phyloP scores from a whole-genome alignment of 1,140 invertebrate species.

The Drosophila kikkawai region DNA sequence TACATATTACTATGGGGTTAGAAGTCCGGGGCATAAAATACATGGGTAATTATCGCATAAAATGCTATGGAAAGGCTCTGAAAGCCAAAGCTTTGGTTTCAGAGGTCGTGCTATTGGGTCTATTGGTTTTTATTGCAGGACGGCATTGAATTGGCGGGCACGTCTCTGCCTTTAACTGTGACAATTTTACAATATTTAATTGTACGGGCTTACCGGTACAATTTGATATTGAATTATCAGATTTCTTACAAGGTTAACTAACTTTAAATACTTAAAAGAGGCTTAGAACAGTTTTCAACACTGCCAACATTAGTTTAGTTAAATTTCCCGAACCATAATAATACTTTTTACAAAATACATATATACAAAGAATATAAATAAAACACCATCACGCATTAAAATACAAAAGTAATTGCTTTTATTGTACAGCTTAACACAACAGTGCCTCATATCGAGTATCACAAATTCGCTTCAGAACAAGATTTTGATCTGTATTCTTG shows the following conservation, averaged over 20 bases:
- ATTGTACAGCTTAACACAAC: slow-evolving; percentile 58
- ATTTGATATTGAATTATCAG: background rate
- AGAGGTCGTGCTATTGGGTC: slow-evolving; percentile 6
- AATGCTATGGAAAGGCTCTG: background rate
- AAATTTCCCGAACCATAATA: background rate
- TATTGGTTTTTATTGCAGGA: slow-evolving; percentile 8
- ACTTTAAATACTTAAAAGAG: background rate
- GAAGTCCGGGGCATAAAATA: background rate
- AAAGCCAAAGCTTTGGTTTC: background rate
- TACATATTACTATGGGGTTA: slow-evolving; percentile 1
- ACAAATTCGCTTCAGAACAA: slow-evolving; percentile 48
- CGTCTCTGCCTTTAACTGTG: slow-evolving; percentile 45
- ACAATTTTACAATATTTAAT: slow-evolving; percentile 64
- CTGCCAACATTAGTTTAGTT: background rate
- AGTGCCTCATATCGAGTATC: slow-evolving; percentile 59
- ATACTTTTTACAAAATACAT: background rate
- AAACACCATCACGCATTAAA: slow-evolving; percentile 21
- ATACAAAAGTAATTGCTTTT: slow-evolving; percentile 36
- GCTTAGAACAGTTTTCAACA: background rate
- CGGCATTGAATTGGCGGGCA: slow-evolving; percentile 54
- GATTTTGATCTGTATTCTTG: slow-evolving; percentile 12
- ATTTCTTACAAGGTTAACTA: background rate
- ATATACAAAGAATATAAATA: slow-evolving; percentile 14
- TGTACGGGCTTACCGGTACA: slow-evolving; percentile 5
- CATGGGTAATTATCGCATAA: slow-evolving; percentile 5